These are phyloP conservation scores for Prionailurus viverrinus DNA, from an alignment of 2,113 vertebrate species.

Conservation along the genomic window DNA sequence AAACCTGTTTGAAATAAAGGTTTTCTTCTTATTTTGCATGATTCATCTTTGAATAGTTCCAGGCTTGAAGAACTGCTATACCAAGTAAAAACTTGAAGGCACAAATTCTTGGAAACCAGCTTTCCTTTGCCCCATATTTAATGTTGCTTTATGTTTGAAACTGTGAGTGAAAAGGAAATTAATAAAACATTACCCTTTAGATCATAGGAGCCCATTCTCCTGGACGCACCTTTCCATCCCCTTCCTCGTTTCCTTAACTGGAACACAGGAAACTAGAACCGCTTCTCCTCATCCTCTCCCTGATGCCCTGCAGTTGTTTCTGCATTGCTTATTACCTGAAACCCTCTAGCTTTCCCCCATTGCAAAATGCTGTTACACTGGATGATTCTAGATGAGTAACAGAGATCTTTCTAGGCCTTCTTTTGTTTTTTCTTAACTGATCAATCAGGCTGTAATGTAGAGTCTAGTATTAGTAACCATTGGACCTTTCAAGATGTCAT, in stretches of 20 bases:
- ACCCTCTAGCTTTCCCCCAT: neutral
- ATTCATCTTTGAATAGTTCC: conserved; percentile 78
- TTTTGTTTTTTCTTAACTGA: conserved; percentile 35
- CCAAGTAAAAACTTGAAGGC: conserved; percentile 78
- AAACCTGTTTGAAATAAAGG: conserved; percentile 86
- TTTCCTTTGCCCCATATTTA: conserved; percentile 56
- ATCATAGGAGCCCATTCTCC: neutral
- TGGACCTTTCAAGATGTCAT: neutral
- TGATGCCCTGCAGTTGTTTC: neutral
- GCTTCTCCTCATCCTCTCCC: neutral
- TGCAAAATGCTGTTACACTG: neutral
- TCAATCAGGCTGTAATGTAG: neutral
- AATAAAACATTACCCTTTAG: neutral
- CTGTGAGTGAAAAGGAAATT: conserved; percentile 22
- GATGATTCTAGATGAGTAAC: neutral
- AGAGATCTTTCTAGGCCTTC: neutral
- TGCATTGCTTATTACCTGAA: conserved; percentile 17
- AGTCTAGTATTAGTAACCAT: conserved; percentile 32
- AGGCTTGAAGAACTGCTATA: conserved; percentile 74
- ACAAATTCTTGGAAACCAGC: conserved; percentile 70
- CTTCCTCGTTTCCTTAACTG: neutral
- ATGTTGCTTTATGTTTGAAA: conserved; percentile 39
- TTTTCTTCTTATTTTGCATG: conserved; percentile 82
- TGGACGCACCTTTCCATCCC: neutral
- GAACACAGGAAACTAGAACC: neutral